Evolutionary conservation across 35 echinoderm and acorn worm genomes (phyloP).

Genomic region (Apostichopus japonicus): DNA sequence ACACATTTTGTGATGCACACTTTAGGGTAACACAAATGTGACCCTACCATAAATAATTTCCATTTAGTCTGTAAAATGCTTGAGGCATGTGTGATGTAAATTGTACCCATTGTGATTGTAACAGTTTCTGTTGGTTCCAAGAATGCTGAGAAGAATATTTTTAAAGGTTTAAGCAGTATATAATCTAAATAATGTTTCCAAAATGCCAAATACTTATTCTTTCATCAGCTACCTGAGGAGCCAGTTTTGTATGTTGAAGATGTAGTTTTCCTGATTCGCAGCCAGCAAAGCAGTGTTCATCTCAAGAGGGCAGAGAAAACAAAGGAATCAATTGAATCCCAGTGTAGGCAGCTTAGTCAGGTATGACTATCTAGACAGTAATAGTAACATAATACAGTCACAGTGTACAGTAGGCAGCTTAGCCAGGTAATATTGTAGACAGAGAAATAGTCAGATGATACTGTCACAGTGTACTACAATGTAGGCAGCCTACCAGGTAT

Average conservation of each 20-base stretch:
- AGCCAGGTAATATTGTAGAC: no score
- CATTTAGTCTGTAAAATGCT: neutral
- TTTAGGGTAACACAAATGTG: no score
- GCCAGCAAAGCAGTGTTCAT: constrained; percentile 68
- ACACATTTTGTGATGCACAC: no score
- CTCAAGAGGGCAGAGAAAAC: constrained; percentile 60
- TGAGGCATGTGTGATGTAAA: neutral
- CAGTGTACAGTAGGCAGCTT: no score
- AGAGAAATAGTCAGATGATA: no score
- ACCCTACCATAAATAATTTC: neutral
- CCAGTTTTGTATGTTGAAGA: constrained; percentile 51
- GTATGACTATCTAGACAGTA: neutral
- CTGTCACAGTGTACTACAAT: no score
- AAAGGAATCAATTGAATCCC: constrained; percentile 74
- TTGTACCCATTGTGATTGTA: neutral
- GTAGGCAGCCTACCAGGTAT: no score
- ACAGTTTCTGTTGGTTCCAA: neutral
- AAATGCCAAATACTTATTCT: neutral
- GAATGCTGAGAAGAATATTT: neutral
- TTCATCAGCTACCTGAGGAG: neutral
- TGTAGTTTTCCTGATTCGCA: constrained; percentile 88
- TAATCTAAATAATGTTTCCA: neutral
- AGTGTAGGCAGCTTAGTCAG: constrained; percentile 54
- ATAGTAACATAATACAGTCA: no score
- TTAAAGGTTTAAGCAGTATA: neutral